phyloP scores from a whole-genome alignment of 2,797 vertebrate genomes.

The Urosaurus nigricauda region DNA sequence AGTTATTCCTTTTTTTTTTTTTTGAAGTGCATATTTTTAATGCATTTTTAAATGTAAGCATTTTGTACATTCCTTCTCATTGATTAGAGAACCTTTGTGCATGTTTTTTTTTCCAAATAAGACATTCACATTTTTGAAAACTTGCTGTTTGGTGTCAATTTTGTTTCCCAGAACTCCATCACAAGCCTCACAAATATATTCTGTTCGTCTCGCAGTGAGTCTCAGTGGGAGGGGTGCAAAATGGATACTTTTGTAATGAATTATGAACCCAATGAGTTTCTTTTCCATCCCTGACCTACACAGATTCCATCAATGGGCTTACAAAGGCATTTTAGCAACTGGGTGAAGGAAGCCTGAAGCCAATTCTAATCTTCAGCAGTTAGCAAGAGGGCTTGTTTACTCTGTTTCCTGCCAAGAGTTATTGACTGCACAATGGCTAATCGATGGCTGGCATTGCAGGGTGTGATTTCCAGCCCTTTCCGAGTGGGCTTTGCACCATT shows the following conservation, averaged over 20 bases:
- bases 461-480: background rate
- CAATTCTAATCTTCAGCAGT: constrained; percentile 29
- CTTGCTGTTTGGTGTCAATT: background rate
- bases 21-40: too few relatives aligned
- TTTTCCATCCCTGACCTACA: background rate
- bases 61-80: too few relatives aligned
- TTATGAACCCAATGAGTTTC: background rate
- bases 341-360: background rate
- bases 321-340: background rate
- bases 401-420: background rate
- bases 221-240: background rate
- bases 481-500: background rate
- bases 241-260: background rate
- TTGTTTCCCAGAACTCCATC: background rate
- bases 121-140: background rate
- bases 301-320: background rate
- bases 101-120: background rate
- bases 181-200: background rate
- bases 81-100: background rate
- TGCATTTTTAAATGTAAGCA: too few relatives aligned
- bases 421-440: background rate
- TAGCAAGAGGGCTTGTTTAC: constrained; percentile 41
- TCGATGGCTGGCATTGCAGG: background rate
- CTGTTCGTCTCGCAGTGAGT: background rate
- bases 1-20: too few relatives aligned